Evolutionary conservation across 2,888 invertebrate species (phyloP).

Genomic region (Aleiodes testaceus): DNA sequence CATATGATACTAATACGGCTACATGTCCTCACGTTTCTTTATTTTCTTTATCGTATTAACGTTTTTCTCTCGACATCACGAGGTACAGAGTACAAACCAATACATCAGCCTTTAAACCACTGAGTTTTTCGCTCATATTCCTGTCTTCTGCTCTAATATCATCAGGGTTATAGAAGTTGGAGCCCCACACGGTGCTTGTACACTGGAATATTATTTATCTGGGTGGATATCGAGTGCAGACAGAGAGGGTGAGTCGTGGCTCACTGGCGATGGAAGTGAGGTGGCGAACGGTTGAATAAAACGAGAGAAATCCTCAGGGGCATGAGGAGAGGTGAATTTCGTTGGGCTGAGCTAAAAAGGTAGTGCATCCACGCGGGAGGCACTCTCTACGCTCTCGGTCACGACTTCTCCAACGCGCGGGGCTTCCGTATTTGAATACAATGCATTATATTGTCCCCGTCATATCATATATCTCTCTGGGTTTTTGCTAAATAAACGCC

Average conservation of each 20-base stretch:
- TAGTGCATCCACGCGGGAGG: slow-evolving; percentile 52
- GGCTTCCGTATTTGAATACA: slow-evolving; percentile 73
- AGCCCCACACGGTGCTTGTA: not conserved
- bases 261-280: slow-evolving; percentile 48
- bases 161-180: too few relatives aligned
- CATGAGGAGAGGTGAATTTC: slow-evolving; percentile 52
- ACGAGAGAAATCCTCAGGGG: too few relatives aligned
- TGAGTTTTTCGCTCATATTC: too few relatives aligned
- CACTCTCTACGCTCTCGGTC: slow-evolving; percentile 67
- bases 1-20: too few relatives aligned
- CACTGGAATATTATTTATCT: slow-evolving; percentile 43
- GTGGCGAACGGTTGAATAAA: slow-evolving; percentile 43
- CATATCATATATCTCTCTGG: slow-evolving; percentile 72
- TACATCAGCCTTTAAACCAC: too few relatives aligned
- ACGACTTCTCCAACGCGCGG: slow-evolving; percentile 64
- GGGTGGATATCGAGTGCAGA: slow-evolving; percentile 13
- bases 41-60: too few relatives aligned
- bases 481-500: slow-evolving; percentile 69
- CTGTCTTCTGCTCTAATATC: too few relatives aligned
- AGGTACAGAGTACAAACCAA: too few relatives aligned
- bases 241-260: not conserved
- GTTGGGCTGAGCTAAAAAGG: slow-evolving; percentile 46
- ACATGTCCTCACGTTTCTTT: too few relatives aligned
- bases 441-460: slow-evolving; percentile 73
- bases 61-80: too few relatives aligned